phyloP scores from a whole-genome alignment of 2,888 invertebrate genomes.

The Ypsolopha scabrella region DNA sequence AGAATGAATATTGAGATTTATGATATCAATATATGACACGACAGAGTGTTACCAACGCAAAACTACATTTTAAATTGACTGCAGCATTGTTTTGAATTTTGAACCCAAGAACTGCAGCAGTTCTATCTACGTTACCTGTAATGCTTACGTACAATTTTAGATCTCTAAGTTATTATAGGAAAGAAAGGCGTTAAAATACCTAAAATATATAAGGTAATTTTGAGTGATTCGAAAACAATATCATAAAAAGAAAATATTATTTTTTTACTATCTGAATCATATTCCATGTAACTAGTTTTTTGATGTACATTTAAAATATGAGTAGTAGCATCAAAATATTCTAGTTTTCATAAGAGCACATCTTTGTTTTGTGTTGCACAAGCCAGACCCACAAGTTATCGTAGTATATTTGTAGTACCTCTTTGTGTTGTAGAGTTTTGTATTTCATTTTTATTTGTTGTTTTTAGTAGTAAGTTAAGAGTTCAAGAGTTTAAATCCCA shows the following conservation, averaged over 20 bases:
- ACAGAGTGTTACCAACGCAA: slow-evolving; percentile 48
- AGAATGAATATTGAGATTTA: slow-evolving; percentile 18
- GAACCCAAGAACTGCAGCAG: no score
- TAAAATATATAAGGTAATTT: not conserved
- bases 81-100: no score
- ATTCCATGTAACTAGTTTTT: not conserved
- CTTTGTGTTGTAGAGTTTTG: slow-evolving; percentile 32
- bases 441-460: slow-evolving; percentile 42
- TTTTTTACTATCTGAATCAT: not conserved
- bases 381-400: no score
- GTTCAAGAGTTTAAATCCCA: slow-evolving; percentile 52
- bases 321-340: no score
- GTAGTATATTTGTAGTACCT: slow-evolving; percentile 24
- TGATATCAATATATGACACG: not conserved
- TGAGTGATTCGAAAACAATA: not conserved
- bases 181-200: not conserved
- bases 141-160: slow-evolving; percentile 1
- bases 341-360: no score
- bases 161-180: not conserved
- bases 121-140: not conserved
- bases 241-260: not conserved
- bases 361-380: no score
- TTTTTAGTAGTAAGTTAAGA: slow-evolving; percentile 47
- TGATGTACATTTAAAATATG: not conserved
- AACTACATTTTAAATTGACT: not conserved